Conservation (phyloP, 2,888 invertebrate genomes). For the Eubasilissa splendida region DNA sequence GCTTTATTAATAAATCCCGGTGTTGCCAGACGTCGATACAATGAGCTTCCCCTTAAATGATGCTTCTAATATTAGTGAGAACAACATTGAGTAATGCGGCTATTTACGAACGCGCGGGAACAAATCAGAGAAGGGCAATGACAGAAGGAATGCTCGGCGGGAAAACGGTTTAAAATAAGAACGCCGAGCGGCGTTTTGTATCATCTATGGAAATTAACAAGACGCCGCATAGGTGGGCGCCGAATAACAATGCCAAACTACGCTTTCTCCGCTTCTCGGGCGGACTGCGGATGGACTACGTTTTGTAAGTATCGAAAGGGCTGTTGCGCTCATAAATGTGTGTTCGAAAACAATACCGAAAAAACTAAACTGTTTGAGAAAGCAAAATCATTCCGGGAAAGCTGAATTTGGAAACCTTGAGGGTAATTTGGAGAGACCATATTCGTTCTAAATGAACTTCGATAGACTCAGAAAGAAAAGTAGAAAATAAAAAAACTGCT, state of each 20-base stretch:
- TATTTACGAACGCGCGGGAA: conserved; percentile 31
- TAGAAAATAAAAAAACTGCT: no score
- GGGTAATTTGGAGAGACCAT: no score
- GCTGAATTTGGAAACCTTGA: no score
- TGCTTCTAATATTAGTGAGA: conserved; percentile 29
- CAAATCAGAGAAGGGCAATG: conserved; percentile 33
- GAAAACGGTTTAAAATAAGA: conserved; percentile 32
- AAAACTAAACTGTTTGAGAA: no score
- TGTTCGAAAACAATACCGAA: no score
- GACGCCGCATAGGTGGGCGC: conserved; percentile 10
- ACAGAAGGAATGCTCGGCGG: conserved; percentile 37
- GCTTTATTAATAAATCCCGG: conserved; percentile 16
- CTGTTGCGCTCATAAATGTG: no score
- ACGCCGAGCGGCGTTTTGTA: conserved; percentile 25
- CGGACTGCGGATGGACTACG: no score
- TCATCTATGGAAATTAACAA: conserved; percentile 23
- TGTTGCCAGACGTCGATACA: conserved; percentile 26
- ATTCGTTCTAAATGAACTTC: no score
- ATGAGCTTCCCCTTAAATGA: conserved; percentile 26
- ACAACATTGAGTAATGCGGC: conserved; percentile 38
- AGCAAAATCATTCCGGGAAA: no score
- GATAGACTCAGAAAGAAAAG: no score
- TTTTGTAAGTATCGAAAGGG: no score
- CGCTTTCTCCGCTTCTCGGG: background rate
- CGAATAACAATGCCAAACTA: background rate